Conservation (phyloP, 2,888 invertebrate species). For the Tiliacea aurago region DNA sequence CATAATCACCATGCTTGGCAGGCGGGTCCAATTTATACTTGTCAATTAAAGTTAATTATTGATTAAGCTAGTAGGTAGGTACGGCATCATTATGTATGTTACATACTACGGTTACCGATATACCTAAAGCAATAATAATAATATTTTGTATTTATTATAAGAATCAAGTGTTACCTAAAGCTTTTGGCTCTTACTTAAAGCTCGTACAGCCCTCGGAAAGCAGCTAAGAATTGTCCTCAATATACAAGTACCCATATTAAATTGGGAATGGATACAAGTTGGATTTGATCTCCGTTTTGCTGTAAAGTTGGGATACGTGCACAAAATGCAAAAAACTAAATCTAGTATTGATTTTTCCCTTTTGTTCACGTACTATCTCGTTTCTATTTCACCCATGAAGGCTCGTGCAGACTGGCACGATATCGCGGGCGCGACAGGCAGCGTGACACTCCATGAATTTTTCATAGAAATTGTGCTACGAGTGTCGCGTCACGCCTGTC, state of each 20-base stretch:
- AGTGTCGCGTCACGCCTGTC: too few species aligned
- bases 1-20: too few species aligned
- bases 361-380: conserved; percentile 25
- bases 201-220: conserved; percentile 12
- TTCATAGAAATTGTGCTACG: too few species aligned
- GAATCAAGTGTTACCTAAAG: background rate
- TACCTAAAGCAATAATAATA: background rate
- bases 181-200: conserved; percentile 5
- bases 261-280: conserved; percentile 27
- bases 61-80: background rate
- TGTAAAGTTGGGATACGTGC: background rate
- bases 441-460: too few species aligned
- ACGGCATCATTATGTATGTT: background rate
- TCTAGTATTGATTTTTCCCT: background rate
- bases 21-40: too few species aligned
- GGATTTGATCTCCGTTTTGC: conserved; percentile 6
- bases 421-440: too few species aligned
- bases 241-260: conserved; percentile 26
- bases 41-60: background rate
- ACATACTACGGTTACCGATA: too few species aligned
- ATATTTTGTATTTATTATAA: background rate
- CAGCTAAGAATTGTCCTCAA: background rate
- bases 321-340: background rate
- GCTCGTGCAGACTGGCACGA: too few species aligned
- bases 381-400: conserved; percentile 21